phyloP scores from a whole-genome alignment of 2,888 invertebrate genomes.

The Monoplex corrugatus region DNA sequence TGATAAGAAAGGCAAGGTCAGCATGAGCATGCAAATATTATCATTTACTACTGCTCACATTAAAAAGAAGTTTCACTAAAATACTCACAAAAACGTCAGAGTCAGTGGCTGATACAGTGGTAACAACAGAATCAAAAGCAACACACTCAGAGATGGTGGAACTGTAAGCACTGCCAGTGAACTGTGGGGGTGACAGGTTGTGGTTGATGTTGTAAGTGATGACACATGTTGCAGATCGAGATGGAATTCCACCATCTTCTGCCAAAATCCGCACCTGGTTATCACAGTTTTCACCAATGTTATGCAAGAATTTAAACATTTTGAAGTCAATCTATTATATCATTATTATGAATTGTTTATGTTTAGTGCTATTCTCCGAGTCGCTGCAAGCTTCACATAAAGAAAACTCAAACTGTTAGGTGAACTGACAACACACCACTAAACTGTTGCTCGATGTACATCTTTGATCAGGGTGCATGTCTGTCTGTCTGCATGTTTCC shows the following conservation, averaged over 20 bases:
- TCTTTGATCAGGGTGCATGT: no score
- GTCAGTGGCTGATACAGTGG: constrained; percentile 65
- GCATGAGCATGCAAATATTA: no score
- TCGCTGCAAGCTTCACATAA: no score
- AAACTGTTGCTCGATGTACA: no score
- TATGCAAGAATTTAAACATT: constrained; percentile 28
- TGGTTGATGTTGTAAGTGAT: constrained; percentile 67
- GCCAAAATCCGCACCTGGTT: constrained; percentile 66
- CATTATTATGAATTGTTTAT: no score
- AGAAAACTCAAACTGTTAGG: no score
- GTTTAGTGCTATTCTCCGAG: no score
- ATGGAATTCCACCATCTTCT: constrained; percentile 70
- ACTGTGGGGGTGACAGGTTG: constrained; percentile 64
- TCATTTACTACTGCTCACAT: no score
- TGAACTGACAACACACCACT: no score
- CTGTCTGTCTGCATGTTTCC: no score
- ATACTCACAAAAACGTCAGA: constrained; percentile 60
- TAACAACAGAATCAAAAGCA: constrained; percentile 28
- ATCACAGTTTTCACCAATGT: background rate
- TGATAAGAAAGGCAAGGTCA: no score
- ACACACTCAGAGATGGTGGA: constrained; percentile 63
- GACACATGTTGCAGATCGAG: constrained; percentile 60
- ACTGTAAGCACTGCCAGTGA: constrained; percentile 42
- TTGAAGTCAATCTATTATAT: background rate
- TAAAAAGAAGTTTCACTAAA: constrained; percentile 52